Percentiles rank a stretch among this genome's conserved stretches.
Conservation (phyloP, 2,888 invertebrate species). For the Beris morrisii region DNA sequence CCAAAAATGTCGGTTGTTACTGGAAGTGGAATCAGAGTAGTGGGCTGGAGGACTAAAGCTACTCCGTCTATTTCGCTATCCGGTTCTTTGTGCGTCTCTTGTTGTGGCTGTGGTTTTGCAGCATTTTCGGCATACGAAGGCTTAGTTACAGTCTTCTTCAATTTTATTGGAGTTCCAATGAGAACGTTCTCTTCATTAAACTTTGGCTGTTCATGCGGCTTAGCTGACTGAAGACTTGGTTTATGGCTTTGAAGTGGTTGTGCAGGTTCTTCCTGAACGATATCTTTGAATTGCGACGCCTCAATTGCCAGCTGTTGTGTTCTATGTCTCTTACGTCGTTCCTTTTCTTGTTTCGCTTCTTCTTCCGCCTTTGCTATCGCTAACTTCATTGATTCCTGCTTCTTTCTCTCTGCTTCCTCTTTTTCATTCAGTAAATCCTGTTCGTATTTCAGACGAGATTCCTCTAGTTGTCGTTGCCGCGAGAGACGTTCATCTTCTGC, state of each 20-base stretch:
- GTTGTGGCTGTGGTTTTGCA: slow-evolving; percentile 32
- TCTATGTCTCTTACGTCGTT: slow-evolving; percentile 55
- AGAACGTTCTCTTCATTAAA: slow-evolving; percentile 49
- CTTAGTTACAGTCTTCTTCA: slow-evolving; percentile 46
- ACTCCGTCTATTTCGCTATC: slow-evolving; percentile 47
- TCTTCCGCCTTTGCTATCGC: slow-evolving; percentile 78
- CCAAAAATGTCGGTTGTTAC: slow-evolving; percentile 54
- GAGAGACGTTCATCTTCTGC: slow-evolving; percentile 78
- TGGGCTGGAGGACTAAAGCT: slow-evolving; percentile 54
- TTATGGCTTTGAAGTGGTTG: background rate
- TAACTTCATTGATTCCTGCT: slow-evolving; percentile 74
- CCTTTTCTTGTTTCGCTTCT: slow-evolving; percentile 70
- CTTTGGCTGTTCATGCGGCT: background rate
- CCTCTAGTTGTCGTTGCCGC: slow-evolving; percentile 72
- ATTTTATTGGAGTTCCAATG: slow-evolving; percentile 55
- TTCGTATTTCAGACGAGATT: slow-evolving; percentile 71
- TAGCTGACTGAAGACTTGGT: background rate
- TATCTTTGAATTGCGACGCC: background rate
- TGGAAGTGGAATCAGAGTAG: slow-evolving; percentile 54
- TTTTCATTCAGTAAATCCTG: slow-evolving; percentile 67
- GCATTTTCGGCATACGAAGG: background rate
- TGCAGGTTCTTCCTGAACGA: background rate
- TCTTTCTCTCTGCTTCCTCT: slow-evolving; percentile 70
- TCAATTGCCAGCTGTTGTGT: slow-evolving; percentile 36
- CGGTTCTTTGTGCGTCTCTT: slow-evolving; percentile 33